Evolutionary conservation across 2,888 invertebrate genomes (phyloP).

Genomic region (Dioctria rufipes): DNA sequence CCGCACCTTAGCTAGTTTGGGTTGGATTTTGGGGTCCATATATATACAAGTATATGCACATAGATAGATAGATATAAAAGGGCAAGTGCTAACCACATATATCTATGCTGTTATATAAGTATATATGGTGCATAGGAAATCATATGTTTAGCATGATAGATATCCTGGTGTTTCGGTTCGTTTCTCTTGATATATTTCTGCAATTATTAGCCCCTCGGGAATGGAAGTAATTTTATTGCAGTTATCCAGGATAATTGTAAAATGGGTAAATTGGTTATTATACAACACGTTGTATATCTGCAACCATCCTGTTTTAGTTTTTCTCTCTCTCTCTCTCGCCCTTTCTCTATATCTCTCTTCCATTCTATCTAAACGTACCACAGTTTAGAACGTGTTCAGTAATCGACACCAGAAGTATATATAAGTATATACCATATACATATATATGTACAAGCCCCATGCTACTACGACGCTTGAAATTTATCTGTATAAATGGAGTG

Average conservation of each 20-base stretch:
- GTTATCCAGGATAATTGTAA: slow-evolving; percentile 30
- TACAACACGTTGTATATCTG: slow-evolving; percentile 6
- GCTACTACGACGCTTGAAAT: not conserved
- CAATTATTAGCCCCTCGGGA: slow-evolving; percentile 43
- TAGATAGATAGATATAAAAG: not conserved
- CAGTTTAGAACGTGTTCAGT: no score
- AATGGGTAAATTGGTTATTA: not conserved
- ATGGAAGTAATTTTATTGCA: slow-evolving; percentile 20
- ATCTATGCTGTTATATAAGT: not conserved
- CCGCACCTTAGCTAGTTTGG: not conserved
- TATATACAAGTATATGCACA: no score
- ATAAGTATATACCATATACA: not conserved
- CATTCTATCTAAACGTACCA: no score
- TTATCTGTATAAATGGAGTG: slow-evolving; percentile 21
- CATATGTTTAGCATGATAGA: not conserved
- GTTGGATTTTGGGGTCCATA: no score
- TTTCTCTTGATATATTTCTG: slow-evolving; percentile 27
- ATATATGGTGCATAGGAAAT: not conserved
- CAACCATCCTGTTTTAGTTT: not conserved
- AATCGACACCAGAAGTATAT: not conserved
- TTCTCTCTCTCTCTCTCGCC: no score
- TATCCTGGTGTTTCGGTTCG: not conserved
- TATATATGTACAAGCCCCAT: not conserved
- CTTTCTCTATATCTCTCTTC: no score
- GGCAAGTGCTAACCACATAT: not conserved